phyloP scores from a whole-genome alignment of 2,797 vertebrate species.

The Tokudaia tokunoshimensis region DNA sequence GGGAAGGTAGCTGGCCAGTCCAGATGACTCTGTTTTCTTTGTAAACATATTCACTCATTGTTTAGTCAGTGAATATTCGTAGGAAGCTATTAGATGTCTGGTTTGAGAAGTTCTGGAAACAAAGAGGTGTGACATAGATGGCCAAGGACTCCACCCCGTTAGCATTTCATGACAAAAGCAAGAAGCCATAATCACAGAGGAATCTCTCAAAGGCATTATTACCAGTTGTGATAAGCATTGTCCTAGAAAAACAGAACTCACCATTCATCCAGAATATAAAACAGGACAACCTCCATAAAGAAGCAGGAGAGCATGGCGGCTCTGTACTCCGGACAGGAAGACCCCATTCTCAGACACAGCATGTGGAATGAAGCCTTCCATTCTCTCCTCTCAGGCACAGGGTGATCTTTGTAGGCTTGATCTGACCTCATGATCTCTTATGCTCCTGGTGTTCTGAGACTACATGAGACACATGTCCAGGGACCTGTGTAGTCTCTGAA shows the following conservation, averaged over 20 bases:
- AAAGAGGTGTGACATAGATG: constrained; percentile 20
- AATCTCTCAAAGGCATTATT: background rate
- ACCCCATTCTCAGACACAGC: background rate
- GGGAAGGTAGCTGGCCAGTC: background rate
- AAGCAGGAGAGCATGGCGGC: background rate
- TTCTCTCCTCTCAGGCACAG: background rate
- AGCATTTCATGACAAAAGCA: background rate
- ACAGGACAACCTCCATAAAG: background rate
- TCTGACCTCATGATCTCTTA: background rate
- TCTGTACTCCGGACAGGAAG: constrained; percentile 52
- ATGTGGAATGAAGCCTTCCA: background rate
- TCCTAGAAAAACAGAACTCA: background rate
- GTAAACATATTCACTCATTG: constrained; percentile 7
- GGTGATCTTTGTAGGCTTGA: background rate
- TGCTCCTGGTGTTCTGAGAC: background rate
- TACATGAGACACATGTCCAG: background rate
- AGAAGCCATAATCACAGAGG: background rate
- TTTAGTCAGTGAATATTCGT: constrained; percentile 7
- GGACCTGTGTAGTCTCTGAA: constrained; percentile 41
- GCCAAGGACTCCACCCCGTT: background rate
- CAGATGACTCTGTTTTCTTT: background rate
- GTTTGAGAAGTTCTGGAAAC: background rate
- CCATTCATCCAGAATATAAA: background rate
- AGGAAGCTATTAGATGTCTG: background rate
- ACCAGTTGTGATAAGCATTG: background rate